A percentile compares a stretch with the other conserved stretches of the same genome.
Evolutionary conservation across 1,140 invertebrate species (phyloP).

Genomic region (Cydia amplana): DNA sequence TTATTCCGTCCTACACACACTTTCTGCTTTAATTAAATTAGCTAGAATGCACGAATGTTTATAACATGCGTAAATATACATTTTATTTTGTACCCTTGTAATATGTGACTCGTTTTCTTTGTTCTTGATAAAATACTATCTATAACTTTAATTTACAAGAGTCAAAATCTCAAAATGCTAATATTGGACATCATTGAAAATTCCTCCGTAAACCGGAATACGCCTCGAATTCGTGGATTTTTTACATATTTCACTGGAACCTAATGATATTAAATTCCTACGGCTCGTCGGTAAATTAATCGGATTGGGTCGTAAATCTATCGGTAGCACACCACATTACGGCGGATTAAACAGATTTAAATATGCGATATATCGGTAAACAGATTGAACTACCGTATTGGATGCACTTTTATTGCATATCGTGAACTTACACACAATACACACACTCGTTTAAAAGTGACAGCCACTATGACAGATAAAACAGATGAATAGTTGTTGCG

Average conservation of each 20-base stretch:
- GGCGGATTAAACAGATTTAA: not conserved
- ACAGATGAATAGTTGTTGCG: too few species aligned
- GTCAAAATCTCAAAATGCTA: not conserved
- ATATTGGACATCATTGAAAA: not conserved
- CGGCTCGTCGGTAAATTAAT: conserved; percentile 1
- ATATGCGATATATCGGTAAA: not conserved
- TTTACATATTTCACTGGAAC: not conserved
- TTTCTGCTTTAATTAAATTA: too few species aligned
- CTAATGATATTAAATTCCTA: conserved; percentile 16
- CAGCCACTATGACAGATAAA: too few species aligned
- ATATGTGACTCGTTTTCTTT: too few species aligned
- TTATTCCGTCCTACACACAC: not conserved
- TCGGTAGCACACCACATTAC: not conserved
- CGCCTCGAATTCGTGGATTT: not conserved
- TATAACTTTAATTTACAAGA: not conserved
- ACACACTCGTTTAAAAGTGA: too few species aligned
- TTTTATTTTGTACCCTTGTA: too few species aligned
- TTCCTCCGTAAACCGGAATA: not conserved
- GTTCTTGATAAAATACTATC: too few species aligned
- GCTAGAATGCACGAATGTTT: too few species aligned
- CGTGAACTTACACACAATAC: not conserved
- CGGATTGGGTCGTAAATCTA: conserved; percentile 1
- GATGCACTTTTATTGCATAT: not conserved
- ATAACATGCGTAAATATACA: too few species aligned
- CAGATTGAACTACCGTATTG: not conserved